These are phyloP conservation scores for Tiphia femorata DNA, from an alignment of 2,888 invertebrate species.

Conservation along the genomic window DNA sequence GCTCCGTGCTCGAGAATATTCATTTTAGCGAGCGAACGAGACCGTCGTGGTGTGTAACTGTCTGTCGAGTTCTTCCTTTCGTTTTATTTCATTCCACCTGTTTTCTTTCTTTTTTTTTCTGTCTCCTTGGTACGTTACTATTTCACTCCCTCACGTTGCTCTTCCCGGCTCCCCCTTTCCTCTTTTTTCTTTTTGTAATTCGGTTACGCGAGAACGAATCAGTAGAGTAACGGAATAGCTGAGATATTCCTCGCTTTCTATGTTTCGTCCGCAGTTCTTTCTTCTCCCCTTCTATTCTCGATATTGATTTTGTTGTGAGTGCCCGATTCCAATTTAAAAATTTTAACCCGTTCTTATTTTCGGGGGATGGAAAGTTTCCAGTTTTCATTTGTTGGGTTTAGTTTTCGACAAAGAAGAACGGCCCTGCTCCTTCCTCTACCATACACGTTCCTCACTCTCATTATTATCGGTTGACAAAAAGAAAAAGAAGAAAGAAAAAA, in stretches of 20 bases:
- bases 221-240: too few species aligned
- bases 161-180: background rate
- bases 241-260: too few species aligned
- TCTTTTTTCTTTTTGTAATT: background rate
- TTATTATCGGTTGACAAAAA: background rate
- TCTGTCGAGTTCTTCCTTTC: constrained; percentile 13
- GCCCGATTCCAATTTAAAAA: too few species aligned
- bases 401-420: too few species aligned
- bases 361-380: too few species aligned
- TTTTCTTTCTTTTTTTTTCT: constrained; percentile 7
- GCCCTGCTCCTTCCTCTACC: background rate
- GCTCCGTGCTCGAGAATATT: constrained; percentile 3
- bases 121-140: constrained; percentile 2
- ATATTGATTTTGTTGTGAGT: too few species aligned
- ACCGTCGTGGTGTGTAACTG: constrained; percentile 13
- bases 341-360: too few species aligned
- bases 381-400: too few species aligned
- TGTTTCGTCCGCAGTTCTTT: background rate
- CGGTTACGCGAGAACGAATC: too few species aligned
- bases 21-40: constrained; percentile 13
- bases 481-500: background rate
- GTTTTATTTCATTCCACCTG: background rate
- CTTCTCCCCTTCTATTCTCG: background rate
- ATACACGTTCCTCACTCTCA: background rate
- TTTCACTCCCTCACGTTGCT: background rate